Conservation (phyloP, 2,888 invertebrate species). For the Panopea generosa region DNA sequence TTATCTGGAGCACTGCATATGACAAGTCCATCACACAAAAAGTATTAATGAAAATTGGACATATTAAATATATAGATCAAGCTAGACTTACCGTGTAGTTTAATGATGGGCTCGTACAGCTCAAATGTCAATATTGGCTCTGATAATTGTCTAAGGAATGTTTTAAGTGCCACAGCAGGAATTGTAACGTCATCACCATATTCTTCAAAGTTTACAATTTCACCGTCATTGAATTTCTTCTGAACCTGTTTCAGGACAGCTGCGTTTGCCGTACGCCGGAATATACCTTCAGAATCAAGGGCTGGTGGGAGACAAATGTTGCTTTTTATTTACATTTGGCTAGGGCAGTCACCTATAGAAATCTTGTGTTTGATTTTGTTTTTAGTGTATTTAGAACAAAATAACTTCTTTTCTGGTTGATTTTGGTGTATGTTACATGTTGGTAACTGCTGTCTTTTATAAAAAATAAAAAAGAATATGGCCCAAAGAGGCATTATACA, state of each 20-base stretch:
- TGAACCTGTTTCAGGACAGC: slow-evolving; percentile 94
- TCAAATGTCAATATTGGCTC: slow-evolving; percentile 97
- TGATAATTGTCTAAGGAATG: slow-evolving; percentile 94
- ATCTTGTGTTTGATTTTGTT: too few species aligned
- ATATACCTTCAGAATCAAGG: slow-evolving; percentile 97
- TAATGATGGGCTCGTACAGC: slow-evolving; percentile 95
- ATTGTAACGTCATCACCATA: slow-evolving; percentile 91
- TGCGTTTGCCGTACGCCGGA: slow-evolving; percentile 96
- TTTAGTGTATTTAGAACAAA: too few species aligned
- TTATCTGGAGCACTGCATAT: too few species aligned
- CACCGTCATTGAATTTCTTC: slow-evolving; percentile 93
- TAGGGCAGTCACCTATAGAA: too few species aligned
- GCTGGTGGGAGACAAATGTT: slow-evolving; percentile 88
- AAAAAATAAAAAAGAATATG: too few species aligned
- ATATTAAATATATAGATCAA: too few species aligned
- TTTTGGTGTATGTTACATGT: too few species aligned
- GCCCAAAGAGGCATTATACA: too few species aligned
- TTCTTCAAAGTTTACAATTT: slow-evolving; percentile 89
- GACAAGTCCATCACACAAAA: too few species aligned
- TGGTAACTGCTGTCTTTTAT: too few species aligned
- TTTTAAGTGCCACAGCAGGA: slow-evolving; percentile 97
- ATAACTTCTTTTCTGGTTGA: too few species aligned
- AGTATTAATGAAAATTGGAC: too few species aligned
- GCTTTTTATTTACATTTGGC: neutral
- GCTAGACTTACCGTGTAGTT: slow-evolving; percentile 94